Conservation (phyloP, 2,113 vertebrate species). For the Psilopsiagon aymara region DNA sequence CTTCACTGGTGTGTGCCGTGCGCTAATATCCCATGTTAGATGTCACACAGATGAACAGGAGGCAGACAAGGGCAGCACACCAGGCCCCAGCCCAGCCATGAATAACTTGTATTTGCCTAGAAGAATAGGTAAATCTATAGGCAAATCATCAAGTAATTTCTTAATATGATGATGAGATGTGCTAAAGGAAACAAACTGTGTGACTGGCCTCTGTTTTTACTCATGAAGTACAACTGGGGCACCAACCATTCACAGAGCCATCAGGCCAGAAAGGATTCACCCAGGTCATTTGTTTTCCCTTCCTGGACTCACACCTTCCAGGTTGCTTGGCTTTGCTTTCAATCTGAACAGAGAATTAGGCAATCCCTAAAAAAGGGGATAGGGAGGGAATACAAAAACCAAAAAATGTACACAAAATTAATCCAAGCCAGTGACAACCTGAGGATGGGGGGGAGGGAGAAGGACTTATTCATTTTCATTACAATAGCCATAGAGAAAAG, state of each 20-base stretch:
- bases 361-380: background rate
- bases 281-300: background rate
- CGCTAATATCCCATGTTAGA: background rate
- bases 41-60: background rate
- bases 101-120: background rate
- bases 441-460: background rate
- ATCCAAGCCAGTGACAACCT: conserved; percentile 41
- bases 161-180: background rate
- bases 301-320: background rate
- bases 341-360: background rate
- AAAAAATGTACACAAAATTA: background rate
- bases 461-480: conserved; percentile 68
- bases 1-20: background rate
- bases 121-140: background rate
- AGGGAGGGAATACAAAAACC: background rate
- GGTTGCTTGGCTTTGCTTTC: background rate
- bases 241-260: background rate
- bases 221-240: background rate
- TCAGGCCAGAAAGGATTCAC: background rate
- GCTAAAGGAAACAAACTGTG: background rate
- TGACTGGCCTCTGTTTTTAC: background rate
- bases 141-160: background rate
- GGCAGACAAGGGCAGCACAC: background rate
- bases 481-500: conserved; percentile 66
- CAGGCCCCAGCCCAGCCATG: background rate